phyloP scores from a whole-genome alignment of 2,113 vertebrate genomes.

The Suncus etruscus region DNA sequence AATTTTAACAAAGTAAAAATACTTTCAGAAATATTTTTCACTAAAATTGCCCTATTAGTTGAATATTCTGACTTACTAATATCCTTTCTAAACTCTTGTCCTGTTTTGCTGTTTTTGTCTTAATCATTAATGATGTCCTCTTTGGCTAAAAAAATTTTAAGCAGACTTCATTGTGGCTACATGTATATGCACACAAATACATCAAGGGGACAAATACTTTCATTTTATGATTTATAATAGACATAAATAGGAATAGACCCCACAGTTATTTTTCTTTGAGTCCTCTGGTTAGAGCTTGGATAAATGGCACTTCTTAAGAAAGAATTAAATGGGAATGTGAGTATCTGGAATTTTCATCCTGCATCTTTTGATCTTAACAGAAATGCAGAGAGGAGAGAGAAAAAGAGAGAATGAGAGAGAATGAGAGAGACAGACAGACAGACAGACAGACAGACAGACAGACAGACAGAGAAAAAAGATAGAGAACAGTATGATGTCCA shows the following conservation, averaged over 20 bases:
- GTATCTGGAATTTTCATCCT: background rate
- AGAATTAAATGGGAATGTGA: background rate
- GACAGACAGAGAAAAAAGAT: too few relatives aligned
- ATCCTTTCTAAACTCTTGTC: background rate
- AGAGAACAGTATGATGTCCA: too few relatives aligned
- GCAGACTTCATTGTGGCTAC: too few relatives aligned
- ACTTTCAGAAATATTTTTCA: background rate
- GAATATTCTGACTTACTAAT: background rate
- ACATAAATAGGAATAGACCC: background rate
- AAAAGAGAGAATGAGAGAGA: background rate
- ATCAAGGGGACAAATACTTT: background rate
- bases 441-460: too few relatives aligned
- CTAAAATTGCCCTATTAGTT: background rate
- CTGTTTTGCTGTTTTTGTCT: background rate
- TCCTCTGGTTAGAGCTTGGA: too few relatives aligned
- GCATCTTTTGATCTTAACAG: too few relatives aligned
- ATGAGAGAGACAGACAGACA: too few relatives aligned
- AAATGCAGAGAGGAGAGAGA: background rate
- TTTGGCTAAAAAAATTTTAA: background rate
- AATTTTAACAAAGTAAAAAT: slow-evolving; percentile 25
- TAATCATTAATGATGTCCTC: background rate
- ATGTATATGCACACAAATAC: background rate
- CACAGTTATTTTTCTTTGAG: too few relatives aligned
- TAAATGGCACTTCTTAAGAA: too few relatives aligned
- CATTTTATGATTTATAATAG: background rate